Percentiles rank a stretch among this genome's conserved stretches.
Conservation (phyloP, 2,888 invertebrate species). For the Nephrotoma flavescens region DNA sequence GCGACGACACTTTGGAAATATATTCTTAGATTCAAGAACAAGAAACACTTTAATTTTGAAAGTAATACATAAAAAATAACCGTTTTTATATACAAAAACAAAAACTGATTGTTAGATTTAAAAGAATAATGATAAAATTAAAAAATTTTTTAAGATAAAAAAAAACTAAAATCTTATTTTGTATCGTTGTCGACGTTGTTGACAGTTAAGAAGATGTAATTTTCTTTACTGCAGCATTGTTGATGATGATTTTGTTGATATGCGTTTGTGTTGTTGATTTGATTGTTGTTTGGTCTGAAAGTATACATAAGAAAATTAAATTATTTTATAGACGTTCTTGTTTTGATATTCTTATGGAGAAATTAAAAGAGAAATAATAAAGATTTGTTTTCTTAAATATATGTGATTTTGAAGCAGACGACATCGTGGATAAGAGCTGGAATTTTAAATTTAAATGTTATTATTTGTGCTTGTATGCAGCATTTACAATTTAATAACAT, state of each 20-base stretch:
- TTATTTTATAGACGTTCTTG: background rate
- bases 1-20: background rate
- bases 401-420: background rate
- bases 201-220: background rate
- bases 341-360: background rate
- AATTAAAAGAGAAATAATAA: background rate
- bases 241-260: background rate
- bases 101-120: background rate
- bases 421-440: background rate
- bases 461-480: background rate
- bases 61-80: background rate
- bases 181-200: background rate
- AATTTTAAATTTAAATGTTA: too few relatives aligned
- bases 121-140: background rate
- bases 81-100: background rate
- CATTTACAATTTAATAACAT: background rate
- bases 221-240: background rate
- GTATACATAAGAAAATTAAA: background rate
- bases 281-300: background rate
- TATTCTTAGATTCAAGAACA: background rate
- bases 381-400: background rate
- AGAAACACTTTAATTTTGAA: background rate
- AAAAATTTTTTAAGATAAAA: background rate
- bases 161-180: background rate
- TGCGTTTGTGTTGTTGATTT: background rate